phyloP scores from a whole-genome alignment of 2,113 vertebrate species.

The Bufo bufo region DNA sequence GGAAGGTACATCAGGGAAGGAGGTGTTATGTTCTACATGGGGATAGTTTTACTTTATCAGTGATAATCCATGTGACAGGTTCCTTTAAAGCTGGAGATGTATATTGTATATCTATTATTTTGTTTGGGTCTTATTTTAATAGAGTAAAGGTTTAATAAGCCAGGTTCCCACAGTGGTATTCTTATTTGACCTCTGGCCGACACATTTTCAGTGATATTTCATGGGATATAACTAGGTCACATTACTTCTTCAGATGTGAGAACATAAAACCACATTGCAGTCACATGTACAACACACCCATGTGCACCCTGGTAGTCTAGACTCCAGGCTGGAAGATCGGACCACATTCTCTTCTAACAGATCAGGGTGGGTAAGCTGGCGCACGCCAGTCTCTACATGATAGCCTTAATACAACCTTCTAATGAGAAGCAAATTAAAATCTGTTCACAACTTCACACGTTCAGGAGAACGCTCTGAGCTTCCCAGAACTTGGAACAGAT shows the following conservation, averaged over 20 bases:
- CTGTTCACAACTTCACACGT: constrained; percentile 23
- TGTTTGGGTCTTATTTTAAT: too few relatives aligned
- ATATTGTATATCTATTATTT: too few relatives aligned
- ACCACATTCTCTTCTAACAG: background rate
- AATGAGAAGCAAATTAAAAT: background rate
- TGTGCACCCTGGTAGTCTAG: background rate
- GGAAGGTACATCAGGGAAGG: too few relatives aligned
- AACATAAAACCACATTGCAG: background rate
- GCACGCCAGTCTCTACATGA: background rate
- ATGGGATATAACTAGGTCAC: too few relatives aligned
- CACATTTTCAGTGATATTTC: too few relatives aligned
- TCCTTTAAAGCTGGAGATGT: too few relatives aligned
- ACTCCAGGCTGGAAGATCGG: background rate
- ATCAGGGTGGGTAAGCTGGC: background rate
- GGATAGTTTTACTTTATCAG: too few relatives aligned
- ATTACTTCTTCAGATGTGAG: background rate
- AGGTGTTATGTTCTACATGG: too few relatives aligned
- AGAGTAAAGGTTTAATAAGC: too few relatives aligned
- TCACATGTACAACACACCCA: background rate
- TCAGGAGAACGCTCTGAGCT: background rate
- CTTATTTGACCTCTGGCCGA: too few relatives aligned
- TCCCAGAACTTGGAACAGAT: background rate
- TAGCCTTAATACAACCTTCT: background rate
- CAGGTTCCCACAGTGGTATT: too few relatives aligned
- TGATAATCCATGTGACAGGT: too few relatives aligned